These are phyloP conservation scores for Scatophagus argus DNA, from an alignment of 2,113 vertebrate genomes.

Conservation along the genomic window DNA sequence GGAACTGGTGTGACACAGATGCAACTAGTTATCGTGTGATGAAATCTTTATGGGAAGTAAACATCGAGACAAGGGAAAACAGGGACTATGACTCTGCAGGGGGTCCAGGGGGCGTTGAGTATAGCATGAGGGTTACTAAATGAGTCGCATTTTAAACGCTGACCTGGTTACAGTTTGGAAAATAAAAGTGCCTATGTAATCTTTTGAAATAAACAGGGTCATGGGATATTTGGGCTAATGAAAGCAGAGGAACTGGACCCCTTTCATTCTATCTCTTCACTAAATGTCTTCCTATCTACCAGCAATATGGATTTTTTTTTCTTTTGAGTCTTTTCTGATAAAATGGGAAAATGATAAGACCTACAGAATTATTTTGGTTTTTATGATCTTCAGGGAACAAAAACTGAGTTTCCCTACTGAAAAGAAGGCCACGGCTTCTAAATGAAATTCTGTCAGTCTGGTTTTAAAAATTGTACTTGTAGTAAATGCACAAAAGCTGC, in stretches of 20 bases:
- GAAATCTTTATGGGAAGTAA: neutral
- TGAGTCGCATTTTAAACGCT: conserved; percentile 39
- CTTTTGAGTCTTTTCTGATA: too few species aligned
- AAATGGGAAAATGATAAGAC: too few species aligned
- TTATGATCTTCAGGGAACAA: neutral
- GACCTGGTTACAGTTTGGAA: conserved; percentile 33
- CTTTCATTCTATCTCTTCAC: neutral
- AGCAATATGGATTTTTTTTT: too few species aligned
- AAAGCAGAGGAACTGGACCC: neutral
- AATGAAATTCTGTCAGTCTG: neutral
- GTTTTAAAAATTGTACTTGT: too few species aligned
- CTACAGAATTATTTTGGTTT: neutral
- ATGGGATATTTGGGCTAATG: neutral
- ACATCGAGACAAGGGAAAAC: neutral
- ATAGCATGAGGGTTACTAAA: neutral
- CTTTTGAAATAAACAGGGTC: neutral
- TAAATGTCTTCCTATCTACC: neutral
- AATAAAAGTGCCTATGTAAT: conserved; percentile 1
- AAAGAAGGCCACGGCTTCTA: neutral
- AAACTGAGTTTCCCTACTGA: neutral
- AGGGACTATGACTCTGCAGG: conserved; percentile 20
- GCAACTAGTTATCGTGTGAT: conserved; percentile 21
- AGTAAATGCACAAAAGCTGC: too few species aligned
- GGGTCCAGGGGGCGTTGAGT: neutral
- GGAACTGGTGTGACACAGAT: neutral